These are phyloP conservation scores for Phyllotreta cruciferae DNA, from an alignment of 2,888 invertebrate species.

Conservation along the genomic window DNA sequence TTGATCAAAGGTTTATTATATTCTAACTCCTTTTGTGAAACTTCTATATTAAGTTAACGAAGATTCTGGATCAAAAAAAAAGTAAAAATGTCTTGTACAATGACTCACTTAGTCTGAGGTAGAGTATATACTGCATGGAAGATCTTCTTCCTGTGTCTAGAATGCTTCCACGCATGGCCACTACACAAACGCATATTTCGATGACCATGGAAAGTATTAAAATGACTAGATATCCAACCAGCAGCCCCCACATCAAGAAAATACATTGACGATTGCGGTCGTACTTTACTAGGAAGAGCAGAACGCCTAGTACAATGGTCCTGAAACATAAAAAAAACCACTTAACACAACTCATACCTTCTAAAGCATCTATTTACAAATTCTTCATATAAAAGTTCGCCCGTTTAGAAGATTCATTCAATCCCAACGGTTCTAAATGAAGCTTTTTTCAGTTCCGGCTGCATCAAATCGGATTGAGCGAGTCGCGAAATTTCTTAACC, in stretches of 20 bases:
- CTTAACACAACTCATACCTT: too few species aligned
- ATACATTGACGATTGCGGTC: slow-evolving; percentile 62
- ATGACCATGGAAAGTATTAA: slow-evolving; percentile 67
- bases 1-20: not conserved
- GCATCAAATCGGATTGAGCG: not conserved
- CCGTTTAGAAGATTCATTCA: not conserved
- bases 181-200: slow-evolving; percentile 75
- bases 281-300: slow-evolving; percentile 67
- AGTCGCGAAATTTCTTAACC: not conserved
- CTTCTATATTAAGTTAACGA: too few species aligned
- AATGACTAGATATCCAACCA: slow-evolving; percentile 69
- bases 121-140: slow-evolving; percentile 81
- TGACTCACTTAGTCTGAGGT: slow-evolving; percentile 75
- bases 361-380: not conserved
- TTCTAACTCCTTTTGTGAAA: too few species aligned
- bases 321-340: slow-evolving; percentile 63
- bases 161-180: slow-evolving; percentile 82
- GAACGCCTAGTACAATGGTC: slow-evolving; percentile 67
- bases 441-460: too few species aligned
- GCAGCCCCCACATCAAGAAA: slow-evolving; percentile 64
- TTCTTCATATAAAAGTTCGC: not conserved
- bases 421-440: too few species aligned
- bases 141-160: slow-evolving; percentile 76
- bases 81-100: not conserved
- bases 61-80: too few species aligned